Percentiles rank a stretch among this genome's conserved stretches.
phyloP scores from a whole-genome alignment of 2,797 vertebrate species.

The Pangasius mekongensis region DNA sequence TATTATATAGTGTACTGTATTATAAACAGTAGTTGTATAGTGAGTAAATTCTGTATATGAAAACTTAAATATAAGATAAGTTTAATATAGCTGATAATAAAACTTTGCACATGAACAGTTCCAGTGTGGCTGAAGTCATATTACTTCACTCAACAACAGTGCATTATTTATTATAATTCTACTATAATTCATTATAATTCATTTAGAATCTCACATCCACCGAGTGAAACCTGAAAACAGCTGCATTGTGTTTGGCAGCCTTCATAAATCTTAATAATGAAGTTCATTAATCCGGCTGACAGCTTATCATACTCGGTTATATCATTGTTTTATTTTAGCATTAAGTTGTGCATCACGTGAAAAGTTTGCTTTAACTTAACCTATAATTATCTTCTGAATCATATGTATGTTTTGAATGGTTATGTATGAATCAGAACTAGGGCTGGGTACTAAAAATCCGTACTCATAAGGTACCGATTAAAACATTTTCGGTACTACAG shows the following conservation, averaged over 20 bases:
- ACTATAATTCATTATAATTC: not conserved
- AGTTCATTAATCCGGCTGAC: slow-evolving; percentile 47
- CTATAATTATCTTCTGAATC: not conserved
- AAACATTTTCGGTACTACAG: no score
- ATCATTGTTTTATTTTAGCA: not conserved
- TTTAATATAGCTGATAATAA: not conserved
- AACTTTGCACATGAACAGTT: slow-evolving; percentile 1
- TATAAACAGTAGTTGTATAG: not conserved
- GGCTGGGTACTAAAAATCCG: no score
- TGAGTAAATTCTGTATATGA: not conserved
- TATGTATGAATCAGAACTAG: no score
- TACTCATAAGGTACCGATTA: no score
- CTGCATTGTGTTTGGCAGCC: slow-evolving; percentile 25
- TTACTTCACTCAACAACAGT: not conserved
- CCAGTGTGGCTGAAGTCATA: not conserved
- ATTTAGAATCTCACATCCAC: not conserved
- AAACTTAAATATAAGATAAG: not conserved
- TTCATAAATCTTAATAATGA: slow-evolving; percentile 52
- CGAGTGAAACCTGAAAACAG: slow-evolving; percentile 30
- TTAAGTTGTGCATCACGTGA: no score
- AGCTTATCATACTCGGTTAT: slow-evolving; percentile 16
- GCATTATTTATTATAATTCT: not conserved
- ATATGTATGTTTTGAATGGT: not conserved
- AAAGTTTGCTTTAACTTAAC: not conserved
- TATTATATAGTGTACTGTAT: not conserved